These are phyloP conservation scores for Adelognathus sp. DNA, from an alignment of 2,888 invertebrate genomes.

Conservation along the genomic window DNA sequence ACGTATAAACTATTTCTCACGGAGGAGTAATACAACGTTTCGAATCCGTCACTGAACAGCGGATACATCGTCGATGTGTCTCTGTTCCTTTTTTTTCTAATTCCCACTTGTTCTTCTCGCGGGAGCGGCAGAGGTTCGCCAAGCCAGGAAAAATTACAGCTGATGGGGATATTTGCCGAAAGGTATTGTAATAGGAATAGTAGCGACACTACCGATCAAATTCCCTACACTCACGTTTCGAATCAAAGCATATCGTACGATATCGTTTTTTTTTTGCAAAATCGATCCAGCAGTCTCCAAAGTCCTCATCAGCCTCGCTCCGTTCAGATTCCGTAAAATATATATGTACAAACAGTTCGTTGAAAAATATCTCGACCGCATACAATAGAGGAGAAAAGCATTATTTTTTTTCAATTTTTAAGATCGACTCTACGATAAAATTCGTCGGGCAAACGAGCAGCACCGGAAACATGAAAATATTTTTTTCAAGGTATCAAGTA, in stretches of 20 bases:
- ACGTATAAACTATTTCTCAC: slow-evolving; percentile 45
- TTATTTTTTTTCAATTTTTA: background rate
- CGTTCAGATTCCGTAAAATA: slow-evolving; percentile 20
- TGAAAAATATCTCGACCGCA: slow-evolving; percentile 32
- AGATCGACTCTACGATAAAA: slow-evolving; percentile 17
- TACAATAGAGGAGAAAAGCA: slow-evolving; percentile 35
- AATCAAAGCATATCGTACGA: slow-evolving; percentile 10
- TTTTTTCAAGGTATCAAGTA: slow-evolving; percentile 52
- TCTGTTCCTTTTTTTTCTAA: background rate
- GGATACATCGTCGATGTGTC: slow-evolving; percentile 27
- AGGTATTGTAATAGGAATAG: slow-evolving; percentile 32
- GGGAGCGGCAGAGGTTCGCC: background rate
- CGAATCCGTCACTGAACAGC: slow-evolving; percentile 1
- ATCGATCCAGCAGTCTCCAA: slow-evolving; percentile 1
- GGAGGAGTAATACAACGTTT: slow-evolving; percentile 27
- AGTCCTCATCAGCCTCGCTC: background rate
- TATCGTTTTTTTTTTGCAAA: too few species aligned
- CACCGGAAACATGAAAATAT: too few species aligned
- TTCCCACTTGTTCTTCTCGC: background rate
- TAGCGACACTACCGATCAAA: slow-evolving; percentile 30
- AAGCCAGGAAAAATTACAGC: slow-evolving; percentile 11
- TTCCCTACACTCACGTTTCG: slow-evolving; percentile 1
- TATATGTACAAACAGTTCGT: slow-evolving; percentile 50
- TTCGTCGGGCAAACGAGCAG: too few species aligned
- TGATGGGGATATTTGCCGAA: slow-evolving; percentile 1